phyloP scores from a whole-genome alignment of 2,797 vertebrate genomes.

The Lacerta bilineata region DNA sequence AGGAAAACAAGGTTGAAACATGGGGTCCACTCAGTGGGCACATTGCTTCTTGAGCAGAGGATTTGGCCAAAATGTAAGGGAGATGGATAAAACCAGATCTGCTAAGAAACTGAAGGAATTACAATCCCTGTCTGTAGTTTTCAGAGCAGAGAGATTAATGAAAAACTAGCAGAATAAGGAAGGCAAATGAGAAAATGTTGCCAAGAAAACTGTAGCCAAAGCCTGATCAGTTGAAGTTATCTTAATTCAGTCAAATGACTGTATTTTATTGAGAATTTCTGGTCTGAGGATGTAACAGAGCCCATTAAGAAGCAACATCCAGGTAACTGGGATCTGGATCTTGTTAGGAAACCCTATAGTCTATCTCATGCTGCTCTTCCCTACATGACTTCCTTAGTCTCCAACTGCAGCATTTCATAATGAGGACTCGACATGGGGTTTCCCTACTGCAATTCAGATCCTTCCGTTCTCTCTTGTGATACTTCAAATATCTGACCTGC shows the following conservation, averaged over 20 bases:
- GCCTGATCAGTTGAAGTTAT: not conserved
- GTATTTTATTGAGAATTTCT: too few relatives aligned
- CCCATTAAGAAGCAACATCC: not conserved
- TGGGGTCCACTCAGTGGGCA: fast-evolving
- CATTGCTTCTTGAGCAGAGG: not conserved
- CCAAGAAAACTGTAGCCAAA: not conserved
- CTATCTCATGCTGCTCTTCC: not conserved
- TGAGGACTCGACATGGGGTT: not conserved
- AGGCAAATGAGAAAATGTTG: not conserved
- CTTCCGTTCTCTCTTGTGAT: not conserved
- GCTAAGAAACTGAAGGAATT: not conserved
- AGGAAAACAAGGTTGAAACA: not conserved
- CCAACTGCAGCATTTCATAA: not conserved
- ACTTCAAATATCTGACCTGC: not conserved
- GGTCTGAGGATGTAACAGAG: not conserved
- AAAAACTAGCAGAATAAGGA: not conserved
- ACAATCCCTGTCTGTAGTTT: not conserved
- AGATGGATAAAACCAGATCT: fast-evolving
- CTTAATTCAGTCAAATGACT: too few relatives aligned
- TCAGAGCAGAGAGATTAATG: not conserved
- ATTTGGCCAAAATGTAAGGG: not conserved
- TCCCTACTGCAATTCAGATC: not conserved
- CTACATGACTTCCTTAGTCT: not conserved
- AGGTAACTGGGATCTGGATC: not conserved
- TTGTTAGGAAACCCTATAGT: not conserved